Evolutionary conservation across 2,113 vertebrate species (phyloP), one percentile per base, ranked within the genome.

Genomic region (Strix uralensis): DNA sequence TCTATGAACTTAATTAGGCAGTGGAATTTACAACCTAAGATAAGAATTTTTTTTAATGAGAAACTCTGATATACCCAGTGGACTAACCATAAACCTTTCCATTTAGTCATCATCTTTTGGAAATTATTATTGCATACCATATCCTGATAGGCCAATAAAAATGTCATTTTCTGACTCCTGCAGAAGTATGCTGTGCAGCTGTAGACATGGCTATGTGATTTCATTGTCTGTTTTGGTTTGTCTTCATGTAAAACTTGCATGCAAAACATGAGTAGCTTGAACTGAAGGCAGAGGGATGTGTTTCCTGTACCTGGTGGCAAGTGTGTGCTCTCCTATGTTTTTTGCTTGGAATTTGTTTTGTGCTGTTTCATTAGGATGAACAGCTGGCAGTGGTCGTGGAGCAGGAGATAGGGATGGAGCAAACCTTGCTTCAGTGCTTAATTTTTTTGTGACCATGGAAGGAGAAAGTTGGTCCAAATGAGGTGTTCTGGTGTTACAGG

Each of bases 1-100:
- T 93, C 75, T 71, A 30, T 30, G 83, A 72, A 59, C 49, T 94
- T 91, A 95, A 91, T 92, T 67, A 94, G 92, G 36, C 58, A 44
- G 47, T 96, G 84, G 84, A 96, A 92, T 97, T 98, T 98, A 90
- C 96, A 97, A 94, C 74, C 63, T 52, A 9, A 86, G 96, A 94
- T 95, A 97, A 96, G 67, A 9, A 15, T 74, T 75, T 59, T 46
- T 74, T 75, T 46, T 77, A 71, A 90, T 92, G 84, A 87, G 91
- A 88, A 90, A 67, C 80, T 94, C 46, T 15, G 79, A 72, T 92
- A 51, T 89, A 81, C 77, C 78, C 88, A 57, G 58, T 96, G 67
- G 72, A 66, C 55, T 55, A 73, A 23, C 40, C 52, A 71, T 95
- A 91, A 96, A 81, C 86, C 69, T 92, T 97, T 87, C 88, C 78